Conservation (phyloP, 2,797 vertebrate genomes). For the Acrossocheilus wenchowensis region DNA sequence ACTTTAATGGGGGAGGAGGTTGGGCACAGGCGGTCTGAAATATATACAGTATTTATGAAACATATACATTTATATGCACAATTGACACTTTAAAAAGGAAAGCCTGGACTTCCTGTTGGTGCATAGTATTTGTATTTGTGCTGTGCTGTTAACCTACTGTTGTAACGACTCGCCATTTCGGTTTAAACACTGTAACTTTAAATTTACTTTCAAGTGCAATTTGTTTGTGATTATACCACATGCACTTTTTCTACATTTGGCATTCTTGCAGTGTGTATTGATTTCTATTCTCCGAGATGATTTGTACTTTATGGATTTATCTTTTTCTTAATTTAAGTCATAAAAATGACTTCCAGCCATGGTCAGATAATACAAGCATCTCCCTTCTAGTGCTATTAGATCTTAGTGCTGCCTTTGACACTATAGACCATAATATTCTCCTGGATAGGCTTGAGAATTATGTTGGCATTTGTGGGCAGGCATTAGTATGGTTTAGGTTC, state of each 20-base stretch:
- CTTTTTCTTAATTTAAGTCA: not conserved
- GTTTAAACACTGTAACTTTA: not conserved
- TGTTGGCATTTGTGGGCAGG: not conserved
- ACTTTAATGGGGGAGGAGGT: not conserved
- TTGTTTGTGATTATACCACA: not conserved
- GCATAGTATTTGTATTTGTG: not conserved
- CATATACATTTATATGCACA: not conserved
- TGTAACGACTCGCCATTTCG: not conserved
- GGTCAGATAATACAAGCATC: conserved; percentile 4
- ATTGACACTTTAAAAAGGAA: not conserved
- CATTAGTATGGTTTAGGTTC: not conserved
- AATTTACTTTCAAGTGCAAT: not conserved
- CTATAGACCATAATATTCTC: not conserved
- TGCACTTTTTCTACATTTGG: not conserved
- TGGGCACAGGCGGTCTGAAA: not conserved
- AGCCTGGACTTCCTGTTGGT: not conserved
- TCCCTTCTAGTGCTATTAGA: not conserved
- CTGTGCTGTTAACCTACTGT: not conserved
- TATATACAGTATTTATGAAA: not conserved
- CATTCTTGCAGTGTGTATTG: not conserved
- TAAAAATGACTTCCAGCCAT: not conserved
- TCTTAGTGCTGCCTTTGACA: not conserved
- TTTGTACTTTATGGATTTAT: not conserved
- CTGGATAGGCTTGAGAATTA: not conserved
- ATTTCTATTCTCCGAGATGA: not conserved